Percentiles rank a stretch among this genome's conserved stretches.
Evolutionary conservation across 2,797 vertebrate species (phyloP).

Genomic region (Mus caroli): DNA sequence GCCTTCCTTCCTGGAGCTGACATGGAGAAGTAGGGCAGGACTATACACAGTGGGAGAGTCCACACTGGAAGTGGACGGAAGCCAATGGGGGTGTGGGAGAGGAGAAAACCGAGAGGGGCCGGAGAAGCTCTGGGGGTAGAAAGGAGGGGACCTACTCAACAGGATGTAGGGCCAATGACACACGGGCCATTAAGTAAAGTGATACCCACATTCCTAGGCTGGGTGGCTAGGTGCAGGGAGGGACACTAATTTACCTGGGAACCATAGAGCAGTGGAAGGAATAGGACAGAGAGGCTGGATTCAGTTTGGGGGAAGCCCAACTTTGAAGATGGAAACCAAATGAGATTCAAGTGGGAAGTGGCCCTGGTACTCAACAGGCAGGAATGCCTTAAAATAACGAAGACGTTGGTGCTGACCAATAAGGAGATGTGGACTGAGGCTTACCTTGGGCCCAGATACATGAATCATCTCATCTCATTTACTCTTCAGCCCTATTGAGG

Average conservation of each 20-base stretch:
- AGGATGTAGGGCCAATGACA: neutral
- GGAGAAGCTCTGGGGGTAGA: neutral
- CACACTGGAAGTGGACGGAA: neutral
- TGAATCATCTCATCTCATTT: neutral
- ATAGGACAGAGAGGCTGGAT: neutral
- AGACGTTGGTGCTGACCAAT: rapidly evolving
- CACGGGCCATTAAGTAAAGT: neutral
- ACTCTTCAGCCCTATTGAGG: neutral
- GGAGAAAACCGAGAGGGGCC: rapidly evolving
- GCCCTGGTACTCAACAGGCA: neutral
- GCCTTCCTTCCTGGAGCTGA: rapidly evolving
- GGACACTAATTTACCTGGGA: neutral
- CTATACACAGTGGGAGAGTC: neutral
- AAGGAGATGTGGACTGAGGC: neutral
- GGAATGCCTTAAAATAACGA: neutral
- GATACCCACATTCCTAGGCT: neutral
- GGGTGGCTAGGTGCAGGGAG: neutral
- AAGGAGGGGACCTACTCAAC: neutral
- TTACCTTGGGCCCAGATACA: neutral
- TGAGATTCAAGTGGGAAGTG: neutral
- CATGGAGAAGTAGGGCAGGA: neutral
- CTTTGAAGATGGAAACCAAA: neutral
- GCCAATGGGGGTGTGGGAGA: neutral
- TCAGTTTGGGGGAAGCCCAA: neutral
- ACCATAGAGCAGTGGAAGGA: neutral